A percentile compares a stretch with the other conserved stretches of the same genome.
phyloP scores from a whole-genome alignment of 2,888 invertebrate genomes.

The Pseudococcus viburni region DNA sequence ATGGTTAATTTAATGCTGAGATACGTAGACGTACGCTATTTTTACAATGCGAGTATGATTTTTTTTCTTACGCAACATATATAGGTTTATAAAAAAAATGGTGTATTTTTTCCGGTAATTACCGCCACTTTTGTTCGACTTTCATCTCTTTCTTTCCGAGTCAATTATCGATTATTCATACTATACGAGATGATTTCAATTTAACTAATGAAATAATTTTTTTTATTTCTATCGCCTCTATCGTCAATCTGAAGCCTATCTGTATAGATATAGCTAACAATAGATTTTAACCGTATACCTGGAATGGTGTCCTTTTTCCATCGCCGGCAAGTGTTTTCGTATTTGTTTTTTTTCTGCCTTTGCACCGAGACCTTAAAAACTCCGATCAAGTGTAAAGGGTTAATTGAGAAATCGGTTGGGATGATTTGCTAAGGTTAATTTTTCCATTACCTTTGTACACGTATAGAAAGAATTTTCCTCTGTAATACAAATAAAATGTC shows the following conservation, averaged over 20 bases:
- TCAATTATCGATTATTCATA: constrained; percentile 4
- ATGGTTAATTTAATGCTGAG: not conserved
- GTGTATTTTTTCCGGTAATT: constrained; percentile 11
- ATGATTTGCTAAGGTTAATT: constrained; percentile 26
- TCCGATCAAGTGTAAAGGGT: constrained; percentile 16
- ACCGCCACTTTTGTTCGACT: not conserved
- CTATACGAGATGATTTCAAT: constrained; percentile 12
- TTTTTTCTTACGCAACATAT: not conserved
- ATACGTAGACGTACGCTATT: not conserved
- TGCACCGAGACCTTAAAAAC: not conserved
- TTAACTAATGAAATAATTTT: constrained; percentile 12
- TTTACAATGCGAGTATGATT: no score
- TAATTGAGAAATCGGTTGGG: not conserved
- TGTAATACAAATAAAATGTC: constrained; percentile 8
- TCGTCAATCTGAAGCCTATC: not conserved
- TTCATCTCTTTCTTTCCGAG: not conserved
- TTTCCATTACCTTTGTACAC: constrained; percentile 1
- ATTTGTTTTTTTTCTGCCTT: not conserved
- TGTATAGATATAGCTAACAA: not conserved
- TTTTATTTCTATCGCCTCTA: not conserved
- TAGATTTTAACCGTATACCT: not conserved
- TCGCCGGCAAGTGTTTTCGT: not conserved
- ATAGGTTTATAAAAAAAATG: not conserved
- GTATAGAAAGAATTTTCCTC: not conserved
- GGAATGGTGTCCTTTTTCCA: not conserved